Conservation (phyloP, 2,888 invertebrate species). For the Pachymerium ferrugineum region DNA sequence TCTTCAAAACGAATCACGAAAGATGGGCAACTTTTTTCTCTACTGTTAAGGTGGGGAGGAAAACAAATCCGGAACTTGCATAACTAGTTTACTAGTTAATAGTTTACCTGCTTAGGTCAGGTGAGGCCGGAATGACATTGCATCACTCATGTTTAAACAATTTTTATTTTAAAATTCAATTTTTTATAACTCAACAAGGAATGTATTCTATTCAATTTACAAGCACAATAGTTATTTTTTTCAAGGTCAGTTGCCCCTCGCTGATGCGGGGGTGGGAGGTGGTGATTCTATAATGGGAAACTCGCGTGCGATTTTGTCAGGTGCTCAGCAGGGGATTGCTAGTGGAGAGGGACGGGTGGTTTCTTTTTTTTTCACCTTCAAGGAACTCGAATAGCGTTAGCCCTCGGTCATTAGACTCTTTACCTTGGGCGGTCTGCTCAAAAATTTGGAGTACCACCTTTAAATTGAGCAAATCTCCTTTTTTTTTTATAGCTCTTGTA, state of each 20-base stretch:
- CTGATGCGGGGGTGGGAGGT: constrained; percentile 7
- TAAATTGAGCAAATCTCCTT: too few species aligned
- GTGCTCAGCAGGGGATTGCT: constrained; percentile 3
- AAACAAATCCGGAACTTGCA: neutral
- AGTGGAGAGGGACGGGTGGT: neutral
- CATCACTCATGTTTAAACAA: neutral
- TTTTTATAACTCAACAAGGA: too few species aligned
- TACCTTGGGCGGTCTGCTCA: neutral
- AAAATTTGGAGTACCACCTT: constrained; percentile 5
- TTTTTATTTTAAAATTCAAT: too few species aligned
- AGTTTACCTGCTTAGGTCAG: constrained; percentile 5
- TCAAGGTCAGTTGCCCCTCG: constrained; percentile 11
- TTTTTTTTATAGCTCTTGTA: neutral
- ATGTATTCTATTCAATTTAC: neutral
- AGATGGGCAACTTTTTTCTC: too few species aligned
- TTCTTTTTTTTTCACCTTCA: neutral
- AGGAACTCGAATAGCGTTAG: neutral
- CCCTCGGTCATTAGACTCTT: constrained; percentile 22
- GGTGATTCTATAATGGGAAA: constrained; percentile 24
- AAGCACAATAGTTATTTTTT: neutral
- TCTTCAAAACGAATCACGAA: neutral
- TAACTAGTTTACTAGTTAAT: constrained; percentile 24
- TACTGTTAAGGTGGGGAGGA: neutral
- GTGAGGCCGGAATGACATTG: neutral
- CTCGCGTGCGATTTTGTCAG: constrained; percentile 16